Base-by-base conservation (phyloP, 1,140 invertebrate genomes). In the Drosophila leontia region DNA sequence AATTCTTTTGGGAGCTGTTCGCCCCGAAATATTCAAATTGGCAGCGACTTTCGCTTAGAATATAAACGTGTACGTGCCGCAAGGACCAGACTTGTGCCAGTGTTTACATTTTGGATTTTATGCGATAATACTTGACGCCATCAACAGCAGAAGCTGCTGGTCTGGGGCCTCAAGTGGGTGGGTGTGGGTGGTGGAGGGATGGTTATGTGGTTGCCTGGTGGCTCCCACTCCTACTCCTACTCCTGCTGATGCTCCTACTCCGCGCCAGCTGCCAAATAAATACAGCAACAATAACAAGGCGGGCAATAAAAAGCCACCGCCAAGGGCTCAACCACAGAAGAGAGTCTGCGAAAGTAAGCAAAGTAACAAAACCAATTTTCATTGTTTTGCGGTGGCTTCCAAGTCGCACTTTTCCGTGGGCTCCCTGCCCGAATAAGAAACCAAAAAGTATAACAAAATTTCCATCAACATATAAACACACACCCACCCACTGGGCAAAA, bases 61-160 rank as follows among this genome's bases (percentile, higher is more conserved):
- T 57, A 78, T 80, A 80, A 88, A 60, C 77, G 77, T 62, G 72
- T 80, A 83, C 80, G 84, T 87, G 84, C 84, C 53, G 70, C 69
- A 62, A 68, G 57, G 75, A 69, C 62, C 55, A 32, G 51, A 41
- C 60, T 74, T 62, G 58, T 53, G 77, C 15, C 67, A 90, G 85
- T 88, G 85, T 88, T 88, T 88, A 90, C 81, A 90, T 85, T 88
- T 85, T 78, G 82, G 78, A 90, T 90, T 88, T 88, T 88, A 88
- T 90, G 85, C 77, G 78, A 88, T 88, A 90, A 88, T 88, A 72
- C 81, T 77, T 76, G 78, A 82, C 85, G 80, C 75, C 81, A 90
- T 81, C 78, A 84, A 69, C 69, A 65, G 29, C 47, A 60, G 62
- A 48, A 69, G 70, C 47, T 45, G 53, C 34, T 61, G 32, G 37